Base-by-base conservation (phyloP, 2,113 vertebrate genomes). In the Hucho hucho region DNA sequence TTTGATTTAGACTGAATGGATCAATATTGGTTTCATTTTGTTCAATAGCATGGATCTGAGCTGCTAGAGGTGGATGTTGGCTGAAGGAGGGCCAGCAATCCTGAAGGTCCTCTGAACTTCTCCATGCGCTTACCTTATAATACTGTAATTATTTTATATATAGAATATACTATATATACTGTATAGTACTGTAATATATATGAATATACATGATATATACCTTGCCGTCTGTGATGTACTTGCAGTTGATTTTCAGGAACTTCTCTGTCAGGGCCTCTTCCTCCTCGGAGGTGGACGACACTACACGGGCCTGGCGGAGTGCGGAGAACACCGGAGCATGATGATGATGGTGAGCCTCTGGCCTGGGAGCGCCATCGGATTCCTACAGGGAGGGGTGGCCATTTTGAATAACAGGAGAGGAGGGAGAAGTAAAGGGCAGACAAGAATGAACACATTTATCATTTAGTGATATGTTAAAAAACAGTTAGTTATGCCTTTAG, bases 171-270 rank as follows among this genome's bases (percentile, higher is more conserved):
- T 43, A 43, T 43, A 11, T 43, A 43, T 43, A 43, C 37, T 43
- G 2, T 43, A 43, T 43, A 43, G 37, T 43, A 43, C 37, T 43
- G 37, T 43, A 43, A 11, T 43, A 43, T 11, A 11, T 43, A 43
- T 43, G 37, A 53, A 53, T 53, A 53, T 18, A 53, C 16, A 18
- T 53, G 1, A 53, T 18, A 53, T 53, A 18, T 18, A 97, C 98
- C 95, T 97, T 98, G 90, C 94, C 95, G 83, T 93, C 93, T 64
- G 97, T 98, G 88, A 99, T 95, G 92, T 99, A 99, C 88, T 96
- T 98, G 94, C 98, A 99, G 89, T 97, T 98, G 88, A 99, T 98
- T 92, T 99, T 99, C 77, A 99, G 95, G 89, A 99, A 99, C 89
- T 98, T 99, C 90, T 99, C 97, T 12, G 97, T 99, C 79, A 99